These are phyloP conservation scores for Dicyrtoma fusca DNA, from an alignment of 2,888 invertebrate species.

Conservation along the genomic window DNA sequence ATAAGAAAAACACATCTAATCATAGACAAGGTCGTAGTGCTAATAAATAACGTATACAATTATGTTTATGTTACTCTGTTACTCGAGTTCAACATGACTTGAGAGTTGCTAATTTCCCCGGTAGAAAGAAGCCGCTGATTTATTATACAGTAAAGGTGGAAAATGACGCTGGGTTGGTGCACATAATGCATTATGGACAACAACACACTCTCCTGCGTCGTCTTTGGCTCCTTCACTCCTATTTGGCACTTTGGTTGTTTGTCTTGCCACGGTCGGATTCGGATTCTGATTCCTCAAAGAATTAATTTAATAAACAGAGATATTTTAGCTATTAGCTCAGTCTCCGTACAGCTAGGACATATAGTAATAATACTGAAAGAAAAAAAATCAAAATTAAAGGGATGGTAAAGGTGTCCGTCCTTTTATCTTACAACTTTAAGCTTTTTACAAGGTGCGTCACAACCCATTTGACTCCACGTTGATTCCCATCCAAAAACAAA, in stretches of 20 bases:
- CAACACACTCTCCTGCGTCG: no score
- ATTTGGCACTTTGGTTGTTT: no score
- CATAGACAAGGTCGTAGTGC: constrained; percentile 21
- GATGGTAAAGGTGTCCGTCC: no score
- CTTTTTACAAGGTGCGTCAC: not conserved
- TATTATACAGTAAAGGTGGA: not conserved
- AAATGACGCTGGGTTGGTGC: not conserved
- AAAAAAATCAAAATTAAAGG: no score
- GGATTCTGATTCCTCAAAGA: no score
- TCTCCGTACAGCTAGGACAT: no score
- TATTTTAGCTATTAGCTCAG: no score
- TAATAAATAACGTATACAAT: constrained; percentile 28
- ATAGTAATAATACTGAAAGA: no score
- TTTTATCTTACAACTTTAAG: not conserved
- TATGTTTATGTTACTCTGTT: constrained; percentile 3
- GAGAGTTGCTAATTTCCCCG: constrained; percentile 10
- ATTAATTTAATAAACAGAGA: no score
- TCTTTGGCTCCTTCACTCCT: no score
- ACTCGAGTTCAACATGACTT: not conserved
- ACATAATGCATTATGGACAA: not conserved
- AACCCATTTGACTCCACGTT: constrained; percentile 15
- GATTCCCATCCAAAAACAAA: constrained; percentile 19
- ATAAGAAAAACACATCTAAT: not conserved
- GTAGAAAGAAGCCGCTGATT: constrained; percentile 15
- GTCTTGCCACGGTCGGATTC: no score